A percentile compares a stretch with the other conserved stretches of the same genome.
phyloP scores from a whole-genome alignment of 2,113 vertebrate genomes.

The Stomatorhinus ivindoensis region DNA sequence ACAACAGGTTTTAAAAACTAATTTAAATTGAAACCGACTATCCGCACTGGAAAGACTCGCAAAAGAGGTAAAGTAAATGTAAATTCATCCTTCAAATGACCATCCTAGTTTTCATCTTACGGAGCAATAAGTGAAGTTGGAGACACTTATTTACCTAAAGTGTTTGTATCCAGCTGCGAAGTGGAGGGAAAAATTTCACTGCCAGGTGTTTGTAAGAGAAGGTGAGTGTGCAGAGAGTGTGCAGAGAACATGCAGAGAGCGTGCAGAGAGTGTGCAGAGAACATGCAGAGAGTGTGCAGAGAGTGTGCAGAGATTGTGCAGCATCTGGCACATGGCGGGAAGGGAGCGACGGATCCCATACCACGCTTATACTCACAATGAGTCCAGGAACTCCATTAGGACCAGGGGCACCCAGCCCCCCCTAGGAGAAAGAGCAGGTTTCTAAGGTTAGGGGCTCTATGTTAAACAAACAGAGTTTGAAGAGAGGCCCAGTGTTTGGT shows the following conservation, averaged over 20 bases:
- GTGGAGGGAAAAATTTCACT: background rate
- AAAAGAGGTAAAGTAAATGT: background rate
- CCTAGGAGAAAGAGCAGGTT: constrained; percentile 64
- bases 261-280: too few species aligned
- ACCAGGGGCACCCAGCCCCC: constrained; percentile 85
- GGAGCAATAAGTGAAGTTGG: background rate
- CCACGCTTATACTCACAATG: constrained; percentile 76
- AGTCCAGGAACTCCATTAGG: constrained; percentile 88
- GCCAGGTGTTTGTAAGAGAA: background rate
- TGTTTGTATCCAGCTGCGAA: background rate
- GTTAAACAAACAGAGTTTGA: constrained; percentile 57
- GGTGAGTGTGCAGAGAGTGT: too few species aligned
- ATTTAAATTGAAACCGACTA: background rate
- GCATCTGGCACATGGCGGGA: background rate
- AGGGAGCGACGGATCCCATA: constrained; percentile 15
- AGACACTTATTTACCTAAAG: background rate
- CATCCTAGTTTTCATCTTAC: background rate
- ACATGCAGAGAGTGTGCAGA: too few species aligned
- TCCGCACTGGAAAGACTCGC: background rate
- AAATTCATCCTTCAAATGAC: background rate
- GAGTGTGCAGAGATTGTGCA: too few species aligned
- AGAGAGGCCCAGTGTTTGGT: constrained; percentile 56
- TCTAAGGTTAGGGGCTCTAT: constrained; percentile 50
- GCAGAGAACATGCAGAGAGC: too few species aligned
- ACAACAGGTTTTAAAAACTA: background rate